These are phyloP conservation scores for Pristionchus fissidentatus DNA, from an alignment of 2,888 invertebrate genomes.

Conservation along the genomic window DNA sequence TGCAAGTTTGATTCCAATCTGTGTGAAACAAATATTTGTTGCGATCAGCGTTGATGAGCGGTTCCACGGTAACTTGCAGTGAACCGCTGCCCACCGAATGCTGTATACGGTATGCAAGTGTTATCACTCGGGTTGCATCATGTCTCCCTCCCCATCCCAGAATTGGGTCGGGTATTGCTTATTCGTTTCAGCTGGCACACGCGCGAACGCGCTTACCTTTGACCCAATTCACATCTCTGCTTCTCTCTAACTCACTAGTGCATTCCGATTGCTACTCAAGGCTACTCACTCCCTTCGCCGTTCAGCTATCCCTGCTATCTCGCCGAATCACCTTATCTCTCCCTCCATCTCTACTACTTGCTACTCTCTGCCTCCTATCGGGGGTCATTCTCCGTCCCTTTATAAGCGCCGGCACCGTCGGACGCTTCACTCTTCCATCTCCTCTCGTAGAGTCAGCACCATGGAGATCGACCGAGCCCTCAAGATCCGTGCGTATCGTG, in stretches of 20 bases:
- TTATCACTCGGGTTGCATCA: background rate
- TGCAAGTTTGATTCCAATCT: too few species aligned
- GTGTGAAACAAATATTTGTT: too few species aligned
- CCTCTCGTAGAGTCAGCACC: background rate
- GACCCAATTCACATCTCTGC: conserved; percentile 33
- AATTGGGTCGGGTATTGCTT: conserved; percentile 39
- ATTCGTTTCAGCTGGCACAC: conserved; percentile 24
- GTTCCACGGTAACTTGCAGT: too few species aligned
- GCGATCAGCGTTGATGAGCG: too few species aligned
- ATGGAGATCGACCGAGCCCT: conserved; percentile 39
- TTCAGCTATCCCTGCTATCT: background rate
- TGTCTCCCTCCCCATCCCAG: background rate
- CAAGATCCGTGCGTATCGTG: conserved; percentile 46
- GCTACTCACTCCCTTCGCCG: background rate
- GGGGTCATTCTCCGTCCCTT: background rate
- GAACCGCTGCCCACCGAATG: too few species aligned
- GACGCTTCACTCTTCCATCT: background rate
- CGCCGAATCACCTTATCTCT: background rate
- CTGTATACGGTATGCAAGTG: too few species aligned
- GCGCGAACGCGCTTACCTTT: conserved; percentile 9
- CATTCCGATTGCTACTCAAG: conserved; percentile 38
- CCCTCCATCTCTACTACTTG: background rate
- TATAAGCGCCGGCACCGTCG: background rate
- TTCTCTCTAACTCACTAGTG: conserved; percentile 27
- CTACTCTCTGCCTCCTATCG: conserved; percentile 13